phyloP scores from a whole-genome alignment of 1,140 invertebrate species.

The Asobara japonica region DNA sequence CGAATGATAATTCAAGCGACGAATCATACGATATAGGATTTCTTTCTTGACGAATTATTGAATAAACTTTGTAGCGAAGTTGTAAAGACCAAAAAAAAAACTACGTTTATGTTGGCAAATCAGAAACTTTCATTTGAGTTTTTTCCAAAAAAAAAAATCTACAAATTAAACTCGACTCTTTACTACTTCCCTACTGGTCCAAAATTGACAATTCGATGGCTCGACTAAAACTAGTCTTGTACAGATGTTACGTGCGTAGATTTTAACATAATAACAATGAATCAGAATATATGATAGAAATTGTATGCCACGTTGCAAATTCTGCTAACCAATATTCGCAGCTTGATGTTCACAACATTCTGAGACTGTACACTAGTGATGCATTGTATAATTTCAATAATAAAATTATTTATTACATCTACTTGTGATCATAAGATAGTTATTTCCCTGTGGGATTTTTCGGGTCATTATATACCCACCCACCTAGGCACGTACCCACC shows the following conservation, averaged over 20 bases:
- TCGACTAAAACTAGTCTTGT: conserved; percentile 64
- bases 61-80: not conserved
- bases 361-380: conserved; percentile 55
- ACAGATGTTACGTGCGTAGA: conserved; percentile 46
- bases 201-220: conserved; percentile 48
- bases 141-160: too few species aligned
- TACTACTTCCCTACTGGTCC: conserved; percentile 8
- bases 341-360: conserved; percentile 61
- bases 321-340: conserved; percentile 53
- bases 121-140: too few species aligned
- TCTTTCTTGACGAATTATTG: not conserved
- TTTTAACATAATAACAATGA: not conserved
- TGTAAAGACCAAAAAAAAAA: not conserved
- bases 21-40: not conserved
- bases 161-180: not conserved
- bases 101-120: not conserved
- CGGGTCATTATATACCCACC: too few species aligned
- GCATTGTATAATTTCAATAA: conserved; percentile 63
- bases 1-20: conserved; percentile 31
- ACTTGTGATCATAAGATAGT: not conserved
- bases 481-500: too few species aligned
- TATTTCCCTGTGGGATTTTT: too few species aligned
- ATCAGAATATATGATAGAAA: not conserved
- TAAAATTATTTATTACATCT: conserved; percentile 64
- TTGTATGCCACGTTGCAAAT: conserved; percentile 15